Percentiles rank a stretch among this genome's conserved stretches.
phyloP scores from a whole-genome alignment of 2,113 vertebrate species.

The rat (Rattus norvegicus) region DNA sequence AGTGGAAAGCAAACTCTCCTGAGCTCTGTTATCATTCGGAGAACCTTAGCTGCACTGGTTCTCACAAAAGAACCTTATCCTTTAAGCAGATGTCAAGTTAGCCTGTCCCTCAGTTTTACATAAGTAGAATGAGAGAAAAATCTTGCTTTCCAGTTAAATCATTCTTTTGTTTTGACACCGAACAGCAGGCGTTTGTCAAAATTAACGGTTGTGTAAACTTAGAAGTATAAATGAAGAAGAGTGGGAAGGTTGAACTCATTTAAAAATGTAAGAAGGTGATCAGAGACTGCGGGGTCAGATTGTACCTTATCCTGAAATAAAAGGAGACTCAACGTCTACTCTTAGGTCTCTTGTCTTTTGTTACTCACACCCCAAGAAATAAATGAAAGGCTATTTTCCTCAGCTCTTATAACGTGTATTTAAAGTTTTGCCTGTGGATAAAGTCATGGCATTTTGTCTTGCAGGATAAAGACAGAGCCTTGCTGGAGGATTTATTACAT shows the following conservation, averaged over 20 bases:
- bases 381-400: background rate
- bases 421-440: conserved; percentile 30
- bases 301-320: conserved; percentile 5
- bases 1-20: background rate
- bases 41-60: background rate
- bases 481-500: background rate
- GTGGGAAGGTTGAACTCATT: conserved; percentile 8
- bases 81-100: background rate
- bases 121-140: conserved; percentile 36
- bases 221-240: background rate
- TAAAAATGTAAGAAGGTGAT: background rate
- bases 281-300: background rate
- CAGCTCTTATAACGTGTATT: conserved; percentile 1
- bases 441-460: background rate
- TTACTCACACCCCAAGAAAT: conserved; percentile 12
- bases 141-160: conserved; percentile 41
- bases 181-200: conserved; percentile 39
- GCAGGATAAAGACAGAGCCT: background rate
- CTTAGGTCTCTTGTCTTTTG: conserved; percentile 38
- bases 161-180: conserved; percentile 51
- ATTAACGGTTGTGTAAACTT: conserved; percentile 21
- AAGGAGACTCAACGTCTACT: conserved; percentile 25
- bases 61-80: background rate
- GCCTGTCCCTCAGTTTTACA: background rate
- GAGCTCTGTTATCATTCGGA: background rate